Evolutionary conservation across 2,113 vertebrate genomes (phyloP).

Genomic region (Antechinus stuartii): DNA sequence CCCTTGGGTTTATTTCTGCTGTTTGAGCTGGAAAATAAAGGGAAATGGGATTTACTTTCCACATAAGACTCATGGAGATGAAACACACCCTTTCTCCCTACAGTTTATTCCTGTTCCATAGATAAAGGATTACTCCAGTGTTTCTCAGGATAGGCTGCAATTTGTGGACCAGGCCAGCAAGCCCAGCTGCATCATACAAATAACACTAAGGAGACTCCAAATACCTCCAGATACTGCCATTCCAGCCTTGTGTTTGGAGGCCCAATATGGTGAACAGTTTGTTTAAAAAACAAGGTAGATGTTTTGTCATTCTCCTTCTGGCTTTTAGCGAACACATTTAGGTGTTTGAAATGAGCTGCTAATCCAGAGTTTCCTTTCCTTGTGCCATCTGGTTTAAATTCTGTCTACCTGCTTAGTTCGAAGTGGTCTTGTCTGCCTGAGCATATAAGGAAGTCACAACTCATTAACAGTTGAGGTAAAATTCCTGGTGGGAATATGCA

Average conservation of each 20-base stretch:
- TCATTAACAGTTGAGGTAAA: constrained; percentile 83
- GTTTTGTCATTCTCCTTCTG: constrained; percentile 66
- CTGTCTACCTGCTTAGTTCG: constrained; percentile 76
- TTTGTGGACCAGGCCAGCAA: constrained; percentile 42
- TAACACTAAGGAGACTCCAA: constrained; percentile 51
- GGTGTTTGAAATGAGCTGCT: constrained; percentile 78
- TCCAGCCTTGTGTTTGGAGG: constrained; percentile 57
- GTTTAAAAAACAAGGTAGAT: constrained; percentile 68
- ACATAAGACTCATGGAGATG: constrained; percentile 64
- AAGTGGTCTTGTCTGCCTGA: constrained; percentile 70
- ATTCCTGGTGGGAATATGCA: constrained; percentile 77
- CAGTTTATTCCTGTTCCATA: constrained; percentile 62
- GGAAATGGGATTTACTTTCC: constrained; percentile 76
- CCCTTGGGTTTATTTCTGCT: constrained; percentile 55
- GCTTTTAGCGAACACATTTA: constrained; percentile 62
- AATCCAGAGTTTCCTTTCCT: constrained; percentile 75
- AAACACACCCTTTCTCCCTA: constrained; percentile 51
- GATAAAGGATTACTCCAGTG: constrained; percentile 25
- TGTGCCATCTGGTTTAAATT: constrained; percentile 81
- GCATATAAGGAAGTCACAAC: constrained; percentile 82
- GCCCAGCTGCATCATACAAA: constrained; percentile 51
- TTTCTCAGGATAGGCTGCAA: constrained; percentile 14
- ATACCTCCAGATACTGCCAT: constrained; percentile 2
- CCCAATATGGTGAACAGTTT: constrained; percentile 58
- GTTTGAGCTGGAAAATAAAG: constrained; percentile 72